Conservation (phyloP, 2,888 invertebrate genomes). For the Epinotia nisella region DNA sequence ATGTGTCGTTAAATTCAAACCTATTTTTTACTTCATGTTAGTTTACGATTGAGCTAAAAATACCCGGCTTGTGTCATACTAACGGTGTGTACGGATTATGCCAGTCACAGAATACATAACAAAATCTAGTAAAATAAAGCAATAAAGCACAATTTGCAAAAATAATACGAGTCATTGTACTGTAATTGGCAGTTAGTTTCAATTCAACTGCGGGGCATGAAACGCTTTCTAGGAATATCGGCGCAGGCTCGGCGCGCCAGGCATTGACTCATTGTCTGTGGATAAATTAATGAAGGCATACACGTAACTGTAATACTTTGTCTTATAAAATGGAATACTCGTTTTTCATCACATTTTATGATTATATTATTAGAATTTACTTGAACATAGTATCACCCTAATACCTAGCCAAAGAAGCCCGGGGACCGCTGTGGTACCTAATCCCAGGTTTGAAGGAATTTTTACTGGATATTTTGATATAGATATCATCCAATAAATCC, state of each 20-base stretch:
- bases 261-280: conserved; percentile 62
- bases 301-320: not conserved
- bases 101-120: not conserved
- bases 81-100: too few species aligned
- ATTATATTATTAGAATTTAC: not conserved
- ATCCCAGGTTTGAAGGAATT: too few species aligned
- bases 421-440: too few species aligned
- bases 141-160: conserved; percentile 42
- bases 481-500: too few species aligned
- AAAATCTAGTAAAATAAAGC: conserved; percentile 25
- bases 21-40: too few species aligned
- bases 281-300: conserved; percentile 2
- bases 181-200: conserved; percentile 73
- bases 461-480: too few species aligned
- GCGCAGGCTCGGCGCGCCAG: conserved; percentile 65
- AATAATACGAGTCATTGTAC: conserved; percentile 58
- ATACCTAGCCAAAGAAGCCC: too few species aligned
- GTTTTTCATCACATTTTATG: not conserved
- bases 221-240: conserved; percentile 73
- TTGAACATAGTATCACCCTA: not conserved
- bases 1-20: too few species aligned
- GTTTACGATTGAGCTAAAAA: too few species aligned
- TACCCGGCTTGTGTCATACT: too few species aligned
- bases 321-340: not conserved
- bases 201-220: conserved; percentile 58